Evolutionary conservation across 2,113 vertebrate genomes (phyloP).

Genomic region (Rhabdornis inornatus): DNA sequence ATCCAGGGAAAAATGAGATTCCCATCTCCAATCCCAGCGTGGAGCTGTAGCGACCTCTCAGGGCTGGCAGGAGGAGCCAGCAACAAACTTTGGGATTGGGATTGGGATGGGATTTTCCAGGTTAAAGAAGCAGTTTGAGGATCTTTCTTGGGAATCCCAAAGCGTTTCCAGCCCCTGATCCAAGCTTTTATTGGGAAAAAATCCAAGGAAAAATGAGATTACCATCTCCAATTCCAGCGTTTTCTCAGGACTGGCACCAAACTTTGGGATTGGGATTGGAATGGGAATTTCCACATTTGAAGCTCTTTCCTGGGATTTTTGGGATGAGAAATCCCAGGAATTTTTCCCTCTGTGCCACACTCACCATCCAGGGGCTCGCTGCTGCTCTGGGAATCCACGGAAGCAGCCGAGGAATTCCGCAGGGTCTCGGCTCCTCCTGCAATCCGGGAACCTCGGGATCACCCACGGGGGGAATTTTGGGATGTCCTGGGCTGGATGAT

Average conservation of each 20-base stretch:
- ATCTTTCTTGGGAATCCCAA: neutral
- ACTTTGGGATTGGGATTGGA: neutral
- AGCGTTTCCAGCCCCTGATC: no score
- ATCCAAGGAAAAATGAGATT: neutral
- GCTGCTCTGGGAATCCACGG: slow-evolving; percentile 78
- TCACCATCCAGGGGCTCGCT: slow-evolving; percentile 78
- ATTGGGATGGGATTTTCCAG: neutral
- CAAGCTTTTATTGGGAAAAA: neutral
- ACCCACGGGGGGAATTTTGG: fast-evolving
- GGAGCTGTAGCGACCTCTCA: neutral
- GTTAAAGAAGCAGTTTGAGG: fast-evolving
- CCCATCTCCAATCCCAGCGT: no score
- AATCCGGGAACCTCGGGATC: fast-evolving
- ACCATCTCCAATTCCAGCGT: no score
- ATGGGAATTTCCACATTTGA: fast-evolving
- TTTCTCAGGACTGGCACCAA: neutral
- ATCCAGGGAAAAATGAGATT: neutral
- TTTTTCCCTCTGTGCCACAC: neutral
- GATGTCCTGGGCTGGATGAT: fast-evolving
- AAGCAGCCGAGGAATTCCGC: slow-evolving; percentile 65
- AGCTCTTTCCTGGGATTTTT: neutral
- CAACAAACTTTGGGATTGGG: neutral
- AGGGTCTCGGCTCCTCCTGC: neutral
- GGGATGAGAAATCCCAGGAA: neutral
- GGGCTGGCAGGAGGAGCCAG: no score